phyloP scores from a whole-genome alignment of 2,797 vertebrate genomes.

The Premnoplex brunnescens region DNA sequence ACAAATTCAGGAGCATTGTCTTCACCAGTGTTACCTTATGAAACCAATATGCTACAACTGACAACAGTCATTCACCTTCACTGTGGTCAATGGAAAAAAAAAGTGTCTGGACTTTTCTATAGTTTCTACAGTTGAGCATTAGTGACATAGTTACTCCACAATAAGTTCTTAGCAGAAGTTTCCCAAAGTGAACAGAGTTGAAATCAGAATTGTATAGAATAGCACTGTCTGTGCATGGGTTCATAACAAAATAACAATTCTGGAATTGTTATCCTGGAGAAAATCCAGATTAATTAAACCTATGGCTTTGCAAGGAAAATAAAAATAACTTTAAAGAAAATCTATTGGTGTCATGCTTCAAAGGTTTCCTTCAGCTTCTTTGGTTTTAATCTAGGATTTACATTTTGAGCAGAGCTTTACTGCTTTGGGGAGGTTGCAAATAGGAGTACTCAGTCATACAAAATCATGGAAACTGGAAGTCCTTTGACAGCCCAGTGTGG shows the following conservation, averaged over 20 bases:
- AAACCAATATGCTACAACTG: not conserved
- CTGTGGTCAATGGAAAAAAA: not conserved
- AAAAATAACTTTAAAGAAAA: not conserved
- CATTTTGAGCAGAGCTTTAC: not conserved
- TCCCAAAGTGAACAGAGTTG: not conserved
- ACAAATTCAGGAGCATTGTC: not conserved
- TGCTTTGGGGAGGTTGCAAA: constrained; percentile 1
- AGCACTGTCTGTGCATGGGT: not conserved
- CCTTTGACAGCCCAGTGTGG: not conserved
- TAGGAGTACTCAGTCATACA: not conserved
- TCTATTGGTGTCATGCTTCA: not conserved
- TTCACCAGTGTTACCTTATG: not conserved
- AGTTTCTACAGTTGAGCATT: not conserved
- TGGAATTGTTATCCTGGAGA: not conserved
- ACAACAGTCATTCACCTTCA: not conserved
- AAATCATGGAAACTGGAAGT: not conserved
- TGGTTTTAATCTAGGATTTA: not conserved
- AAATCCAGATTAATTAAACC: not conserved
- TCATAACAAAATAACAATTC: not conserved
- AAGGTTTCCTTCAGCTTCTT: not conserved
- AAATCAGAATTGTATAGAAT: not conserved
- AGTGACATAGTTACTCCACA: not conserved
- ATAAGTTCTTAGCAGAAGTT: not conserved
- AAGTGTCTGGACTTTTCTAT: not conserved
- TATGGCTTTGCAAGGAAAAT: not conserved